Evolutionary conservation across 2,797 vertebrate species (phyloP), one percentile per base, ranked within the genome.

Genomic region (Pempheris klunzingeri): DNA sequence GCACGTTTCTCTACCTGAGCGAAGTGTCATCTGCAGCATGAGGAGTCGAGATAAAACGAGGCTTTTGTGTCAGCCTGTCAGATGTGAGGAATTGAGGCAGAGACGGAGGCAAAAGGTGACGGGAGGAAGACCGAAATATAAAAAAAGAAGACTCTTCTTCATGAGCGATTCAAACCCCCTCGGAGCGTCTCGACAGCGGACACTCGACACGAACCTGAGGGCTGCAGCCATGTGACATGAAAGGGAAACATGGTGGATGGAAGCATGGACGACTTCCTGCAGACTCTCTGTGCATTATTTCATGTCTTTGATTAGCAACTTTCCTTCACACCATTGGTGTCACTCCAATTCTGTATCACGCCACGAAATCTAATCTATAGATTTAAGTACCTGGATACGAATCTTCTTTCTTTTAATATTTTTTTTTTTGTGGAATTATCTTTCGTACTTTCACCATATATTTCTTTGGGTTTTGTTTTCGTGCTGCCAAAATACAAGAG

Each of bases 1-100:
- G 46, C 77, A 24, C 55, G 87, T 80, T 62, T 64, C 88, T 80
- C 87, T 87, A 91, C 81, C 91, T 85, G 88, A 90, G 64, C 80
- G 84, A 90, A 69, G 81, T 1, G 7, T 90, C 90, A 82, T 47
- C 81, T 60, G 75, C 61, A 68, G 80, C 85, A 70, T 36, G 86
- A 84, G 84, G 85, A 82, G 73, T 77, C 24, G 52, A 74, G 79
- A 85, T 91, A 75, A 91, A 86, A 92, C 86, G 64, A 83, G 55
- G 61, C 71, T 87, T 87, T 70, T 46, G 47, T 83, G 76, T 86
- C 80, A 75, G 28, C 61, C 26, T 63, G 83, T 81, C 87, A 78
- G 57, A 59, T 1, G 46, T 22, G 66, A 54, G 78, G 64, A 77
- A 68, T 22, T 8, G 43, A 81, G 71, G 68, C 74, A 62, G 49